phyloP scores from a whole-genome alignment of 2,113 vertebrate species.

The Campylorhamphus procurvoides region DNA sequence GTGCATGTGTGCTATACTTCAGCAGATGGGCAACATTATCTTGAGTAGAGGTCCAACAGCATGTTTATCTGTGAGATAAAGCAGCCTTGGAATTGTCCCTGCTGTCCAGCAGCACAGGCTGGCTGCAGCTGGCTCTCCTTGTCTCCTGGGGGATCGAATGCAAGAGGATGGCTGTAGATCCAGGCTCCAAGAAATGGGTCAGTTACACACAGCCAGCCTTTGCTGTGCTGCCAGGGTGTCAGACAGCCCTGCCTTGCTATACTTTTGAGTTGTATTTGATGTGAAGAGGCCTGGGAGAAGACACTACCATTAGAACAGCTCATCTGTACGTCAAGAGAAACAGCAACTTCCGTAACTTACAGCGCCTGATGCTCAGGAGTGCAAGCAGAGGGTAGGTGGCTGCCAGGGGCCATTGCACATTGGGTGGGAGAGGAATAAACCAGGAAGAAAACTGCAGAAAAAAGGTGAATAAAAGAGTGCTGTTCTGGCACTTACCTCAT shows the following conservation, averaged over 20 bases:
- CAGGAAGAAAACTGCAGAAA: neutral
- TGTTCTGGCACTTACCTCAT: neutral
- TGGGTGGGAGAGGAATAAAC: fast-evolving
- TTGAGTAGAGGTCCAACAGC: neutral
- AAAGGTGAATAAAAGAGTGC: neutral
- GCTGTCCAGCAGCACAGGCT: neutral
- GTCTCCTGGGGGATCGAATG: fast-evolving
- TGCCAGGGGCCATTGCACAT: neutral
- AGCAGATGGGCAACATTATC: neutral
- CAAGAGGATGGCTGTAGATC: fast-evolving
- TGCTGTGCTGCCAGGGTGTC: fast-evolving
- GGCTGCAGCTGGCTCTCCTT: neutral
- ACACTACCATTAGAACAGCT: neutral
- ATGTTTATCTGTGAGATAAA: fast-evolving
- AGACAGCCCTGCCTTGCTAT: too few relatives aligned
- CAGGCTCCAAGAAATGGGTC: fast-evolving
- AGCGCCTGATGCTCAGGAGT: neutral
- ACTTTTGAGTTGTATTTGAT: fast-evolving
- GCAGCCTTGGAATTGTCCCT: neutral
- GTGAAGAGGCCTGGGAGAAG: too few relatives aligned
- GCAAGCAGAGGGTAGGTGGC: neutral
- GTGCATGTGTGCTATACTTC: neutral
- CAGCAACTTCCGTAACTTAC: fast-evolving
- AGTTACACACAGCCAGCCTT: neutral
- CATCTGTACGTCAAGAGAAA: fast-evolving